Evolutionary conservation across 2,888 invertebrate genomes (phyloP).

Genomic region (Phragmatobia fuliginosa): DNA sequence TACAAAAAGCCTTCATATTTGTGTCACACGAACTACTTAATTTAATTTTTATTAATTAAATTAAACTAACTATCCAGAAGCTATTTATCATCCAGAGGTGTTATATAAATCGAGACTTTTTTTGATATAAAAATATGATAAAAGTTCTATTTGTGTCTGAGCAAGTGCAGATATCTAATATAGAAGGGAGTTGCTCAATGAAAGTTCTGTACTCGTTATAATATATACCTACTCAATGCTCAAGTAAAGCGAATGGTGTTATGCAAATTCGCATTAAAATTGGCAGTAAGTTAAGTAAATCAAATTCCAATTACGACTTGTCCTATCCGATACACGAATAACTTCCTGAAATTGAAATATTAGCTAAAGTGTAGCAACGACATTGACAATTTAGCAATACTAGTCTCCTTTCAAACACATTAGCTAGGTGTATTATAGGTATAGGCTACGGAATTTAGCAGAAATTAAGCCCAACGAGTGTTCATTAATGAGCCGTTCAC

Average conservation of each 20-base stretch:
- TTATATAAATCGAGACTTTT: not conserved
- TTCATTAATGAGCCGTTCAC: slow-evolving; percentile 42
- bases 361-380: slow-evolving; percentile 40
- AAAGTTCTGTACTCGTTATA: no score
- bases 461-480: slow-evolving; percentile 28
- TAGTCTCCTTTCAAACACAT: slow-evolving; percentile 38
- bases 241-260: slow-evolving; percentile 42
- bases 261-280: slow-evolving; percentile 49
- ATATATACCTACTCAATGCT: not conserved
- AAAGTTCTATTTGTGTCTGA: no score
- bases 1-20: no score
- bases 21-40: no score
- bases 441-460: slow-evolving; percentile 29
- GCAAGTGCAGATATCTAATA: slow-evolving; percentile 24
- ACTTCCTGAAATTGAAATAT: slow-evolving; percentile 56
- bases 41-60: no score
- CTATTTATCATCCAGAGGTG: no score
- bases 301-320: slow-evolving; percentile 49
- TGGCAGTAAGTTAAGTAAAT: slow-evolving; percentile 58
- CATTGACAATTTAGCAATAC: slow-evolving; percentile 36
- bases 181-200: not conserved
- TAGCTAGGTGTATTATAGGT: slow-evolving; percentile 12
- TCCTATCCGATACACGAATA: slow-evolving; percentile 54
- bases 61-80: no score
- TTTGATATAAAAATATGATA: no score